Base-by-base conservation (phyloP, 2,888 invertebrate species). In the Drosophila yooni region DNA sequence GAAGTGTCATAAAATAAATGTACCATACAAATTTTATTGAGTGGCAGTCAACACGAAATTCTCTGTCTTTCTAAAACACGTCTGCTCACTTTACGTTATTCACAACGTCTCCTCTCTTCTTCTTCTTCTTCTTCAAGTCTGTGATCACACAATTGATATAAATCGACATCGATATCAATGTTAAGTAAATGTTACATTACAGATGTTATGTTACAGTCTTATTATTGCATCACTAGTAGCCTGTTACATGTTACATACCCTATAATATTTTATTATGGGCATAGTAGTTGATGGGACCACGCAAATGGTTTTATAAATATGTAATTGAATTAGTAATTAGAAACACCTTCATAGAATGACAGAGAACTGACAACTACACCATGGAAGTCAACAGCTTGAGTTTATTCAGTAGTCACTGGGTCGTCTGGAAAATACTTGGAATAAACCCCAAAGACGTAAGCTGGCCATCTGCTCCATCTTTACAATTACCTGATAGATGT, bases 401-500 rank as follows among this genome's bases (percentile, higher is more conserved):
- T 7, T 83, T 79, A 48, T 79, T 91, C 34, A 66, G 62, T 6
- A 80, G 70, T 33, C 90, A 83, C 36, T 82, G 81, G 81, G 36
- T 66, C 11, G 76, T 64, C n/a, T 90, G 89, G 88, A 79, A 71
- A 18, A 7, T 84, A 2, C 31, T 86, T 33, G 91, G 91, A 7
- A 53, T 67, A 6, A 64, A 65, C 21, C 29, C 61, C 7, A 15
- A 52, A 2, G 57, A 68, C 4, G 31, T 68, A 3, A 40, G 1
- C 1, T 53, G 65, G 77, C 25, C 18, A 1, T 70, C 21, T 90
- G 79, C 34, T 21, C 21, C 21, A 21, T 21, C 21, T 21, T 21
- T 1, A 21, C 21, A 21, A 21, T 21, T 21, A 21, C 21, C 21
- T 1, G 21, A 21, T 21, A 21, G 21, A 21, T 21, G 21, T 21